Percentiles rank a stretch among this genome's conserved stretches.
Evolutionary conservation across 2,113 vertebrate species (phyloP).

Genomic region (Sisor rabdophorus): DNA sequence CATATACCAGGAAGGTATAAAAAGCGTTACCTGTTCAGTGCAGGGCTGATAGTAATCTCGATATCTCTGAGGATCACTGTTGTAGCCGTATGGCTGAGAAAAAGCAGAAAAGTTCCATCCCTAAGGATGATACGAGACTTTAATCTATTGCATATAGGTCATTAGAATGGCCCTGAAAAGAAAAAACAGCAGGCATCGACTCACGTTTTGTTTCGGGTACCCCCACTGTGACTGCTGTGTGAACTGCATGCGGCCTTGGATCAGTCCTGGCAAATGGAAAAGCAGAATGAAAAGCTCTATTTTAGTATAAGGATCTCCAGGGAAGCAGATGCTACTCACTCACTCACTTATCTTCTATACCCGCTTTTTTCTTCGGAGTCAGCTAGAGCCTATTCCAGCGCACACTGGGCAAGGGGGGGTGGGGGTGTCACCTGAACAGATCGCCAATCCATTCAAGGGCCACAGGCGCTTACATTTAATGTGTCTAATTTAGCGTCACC

Average conservation of each 20-base stretch:
- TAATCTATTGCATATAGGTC: background rate
- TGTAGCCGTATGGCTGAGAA: conserved; percentile 63
- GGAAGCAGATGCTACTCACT: background rate
- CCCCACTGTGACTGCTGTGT: conserved; percentile 67
- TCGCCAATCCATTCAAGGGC: no score
- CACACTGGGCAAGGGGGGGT: no score
- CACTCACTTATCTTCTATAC: no score
- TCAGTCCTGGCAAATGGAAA: conserved; percentile 54
- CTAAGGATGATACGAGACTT: background rate
- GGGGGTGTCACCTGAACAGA: no score
- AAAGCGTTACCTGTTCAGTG: conserved; percentile 66
- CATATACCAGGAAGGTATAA: no score
- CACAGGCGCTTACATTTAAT: no score
- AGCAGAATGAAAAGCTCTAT: background rate
- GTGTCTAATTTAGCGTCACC: no score
- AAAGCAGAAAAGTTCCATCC: conserved; percentile 9
- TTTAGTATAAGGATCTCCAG: background rate
- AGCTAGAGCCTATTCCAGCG: no score
- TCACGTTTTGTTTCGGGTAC: conserved; percentile 59
- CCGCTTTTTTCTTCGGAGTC: no score
- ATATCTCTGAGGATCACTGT: conserved; percentile 73
- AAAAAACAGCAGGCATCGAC: conserved; percentile 27
- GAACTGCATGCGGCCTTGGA: conserved; percentile 20
- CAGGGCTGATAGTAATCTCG: conserved; percentile 74
- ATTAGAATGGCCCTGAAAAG: background rate